Evolutionary conservation across 2,888 invertebrate species (phyloP).

Genomic region (Gymnoscelis rufifasciata): DNA sequence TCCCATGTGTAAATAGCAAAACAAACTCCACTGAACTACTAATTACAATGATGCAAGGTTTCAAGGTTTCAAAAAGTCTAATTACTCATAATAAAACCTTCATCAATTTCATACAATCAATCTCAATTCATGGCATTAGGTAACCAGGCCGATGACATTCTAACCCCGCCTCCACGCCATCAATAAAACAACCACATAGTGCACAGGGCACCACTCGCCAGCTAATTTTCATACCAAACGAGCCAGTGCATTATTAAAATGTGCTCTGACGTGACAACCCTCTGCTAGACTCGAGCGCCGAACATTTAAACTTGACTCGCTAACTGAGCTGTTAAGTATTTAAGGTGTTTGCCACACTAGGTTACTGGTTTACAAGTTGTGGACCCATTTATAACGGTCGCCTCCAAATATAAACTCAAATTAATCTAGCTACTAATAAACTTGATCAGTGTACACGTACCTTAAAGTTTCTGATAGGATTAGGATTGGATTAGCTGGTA

Average conservation of each 20-base stretch:
- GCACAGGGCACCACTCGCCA: conserved; percentile 48
- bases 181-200: conserved; percentile 58
- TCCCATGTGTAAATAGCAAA: no score
- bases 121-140: conserved; percentile 13
- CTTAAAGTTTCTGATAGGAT: conserved; percentile 10
- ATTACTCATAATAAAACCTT: no score
- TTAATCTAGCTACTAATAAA: conserved; percentile 28
- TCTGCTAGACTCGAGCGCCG: conserved; percentile 45
- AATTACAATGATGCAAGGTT: no score
- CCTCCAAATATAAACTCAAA: conserved; percentile 15
- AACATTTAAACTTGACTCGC: conserved; percentile 62
- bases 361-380: conserved; percentile 42
- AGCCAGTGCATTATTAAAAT: conserved; percentile 75
- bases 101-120: no score
- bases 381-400: conserved; percentile 29
- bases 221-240: conserved; percentile 78
- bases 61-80: no score
- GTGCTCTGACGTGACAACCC: conserved; percentile 64
- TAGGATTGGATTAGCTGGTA: conserved; percentile 1
- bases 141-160: conserved; percentile 6
- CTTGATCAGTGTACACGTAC: conserved; percentile 11
- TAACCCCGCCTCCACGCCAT: conserved; percentile 33
- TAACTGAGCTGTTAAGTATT: conserved; percentile 59
- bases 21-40: no score
- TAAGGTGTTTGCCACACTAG: conserved; percentile 52